Evolutionary conservation across 2,113 vertebrate species (phyloP), one percentile per base, ranked within the genome.

Genomic region (Lota lota): DNA sequence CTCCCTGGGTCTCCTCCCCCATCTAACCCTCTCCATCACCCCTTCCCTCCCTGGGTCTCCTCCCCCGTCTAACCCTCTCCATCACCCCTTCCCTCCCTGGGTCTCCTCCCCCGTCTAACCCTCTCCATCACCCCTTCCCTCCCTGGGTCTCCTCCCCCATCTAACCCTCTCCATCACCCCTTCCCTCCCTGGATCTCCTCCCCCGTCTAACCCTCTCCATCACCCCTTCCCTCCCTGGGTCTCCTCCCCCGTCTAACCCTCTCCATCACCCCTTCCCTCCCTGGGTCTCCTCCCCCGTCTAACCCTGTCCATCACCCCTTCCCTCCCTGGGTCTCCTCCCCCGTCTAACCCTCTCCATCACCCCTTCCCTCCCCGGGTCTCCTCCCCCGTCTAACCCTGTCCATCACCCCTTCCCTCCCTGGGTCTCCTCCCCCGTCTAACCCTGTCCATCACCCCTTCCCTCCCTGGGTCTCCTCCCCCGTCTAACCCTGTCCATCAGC

Each of bases 261-360:
- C 28, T 5, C 6, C 28, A 3, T 28, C 28, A 3, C 28, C 28
- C 6, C 28, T 5, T 2, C 28, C 28, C 28, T 28, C 28, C 28
- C 24, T 24, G 24, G 24, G 4, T 28, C 28, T 5, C 28, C 28
- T 3, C 28, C 28, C n/a, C n/a, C n/a, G n/a, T 28, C 28, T 4
- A 3, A 2, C 28, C 28, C 28, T 28, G 4, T 28, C 28, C 28
- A 5, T 5, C 28, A 5, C 28, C 28, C 6, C 28, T 5, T 28
- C 28, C 72, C 78, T 63, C 73, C 64, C 6, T 18, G 15, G 1
- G 14, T 63, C 63, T 62, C 50, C 36, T 59, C 2, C 21, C n/a
- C n/a, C n/a, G n/a, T 77, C 79, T 77, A 67, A 67, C 69, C 66
- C 1, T 20, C 57, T 24, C 61, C 14, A 0, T n/a, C n/a, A n/a